Conservation (phyloP, 2,113 vertebrate genomes). For the Lasiurus borealis region DNA sequence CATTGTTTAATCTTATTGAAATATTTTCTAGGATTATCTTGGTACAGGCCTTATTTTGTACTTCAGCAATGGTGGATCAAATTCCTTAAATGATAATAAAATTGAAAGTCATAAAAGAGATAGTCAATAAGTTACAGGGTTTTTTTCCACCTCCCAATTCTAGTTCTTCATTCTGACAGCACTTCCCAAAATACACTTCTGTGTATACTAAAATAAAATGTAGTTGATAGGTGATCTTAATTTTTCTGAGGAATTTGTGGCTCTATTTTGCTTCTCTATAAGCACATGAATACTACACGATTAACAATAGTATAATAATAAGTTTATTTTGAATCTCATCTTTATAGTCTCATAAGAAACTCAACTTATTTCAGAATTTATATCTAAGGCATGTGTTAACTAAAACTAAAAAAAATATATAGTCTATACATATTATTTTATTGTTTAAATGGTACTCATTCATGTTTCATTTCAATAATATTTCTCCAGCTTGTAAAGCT, state of each 20-base stretch:
- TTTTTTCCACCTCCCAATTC: constrained; percentile 58
- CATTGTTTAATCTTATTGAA: constrained; percentile 67
- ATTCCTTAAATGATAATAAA: constrained; percentile 80
- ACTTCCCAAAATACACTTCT: constrained; percentile 77
- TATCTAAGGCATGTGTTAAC: constrained; percentile 84
- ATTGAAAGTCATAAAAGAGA: constrained; percentile 73
- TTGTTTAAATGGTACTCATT: constrained; percentile 91
- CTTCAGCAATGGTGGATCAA: constrained; percentile 72
- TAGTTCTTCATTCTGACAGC: constrained; percentile 74
- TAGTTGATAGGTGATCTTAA: constrained; percentile 53
- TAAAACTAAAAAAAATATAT: constrained; percentile 89
- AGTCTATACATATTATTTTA: constrained; percentile 89
- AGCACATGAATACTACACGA: constrained; percentile 65
- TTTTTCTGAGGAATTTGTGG: constrained; percentile 70
- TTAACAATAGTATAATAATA: constrained; percentile 74
- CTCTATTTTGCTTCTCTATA: constrained; percentile 68
- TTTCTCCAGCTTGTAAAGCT: constrained; percentile 92
- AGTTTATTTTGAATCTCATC: constrained; percentile 80
- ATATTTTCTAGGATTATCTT: constrained; percentile 80
- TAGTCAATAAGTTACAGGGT: constrained; percentile 71
- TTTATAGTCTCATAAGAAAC: constrained; percentile 78
- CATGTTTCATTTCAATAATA: constrained; percentile 93
- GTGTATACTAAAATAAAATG: constrained; percentile 72
- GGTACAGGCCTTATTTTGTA: constrained; percentile 65
- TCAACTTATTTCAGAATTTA: constrained; percentile 86